Evolutionary conservation across 2,888 invertebrate genomes (phyloP), one percentile per base, ranked within the genome.

Genomic region (Anodontia alba): DNA sequence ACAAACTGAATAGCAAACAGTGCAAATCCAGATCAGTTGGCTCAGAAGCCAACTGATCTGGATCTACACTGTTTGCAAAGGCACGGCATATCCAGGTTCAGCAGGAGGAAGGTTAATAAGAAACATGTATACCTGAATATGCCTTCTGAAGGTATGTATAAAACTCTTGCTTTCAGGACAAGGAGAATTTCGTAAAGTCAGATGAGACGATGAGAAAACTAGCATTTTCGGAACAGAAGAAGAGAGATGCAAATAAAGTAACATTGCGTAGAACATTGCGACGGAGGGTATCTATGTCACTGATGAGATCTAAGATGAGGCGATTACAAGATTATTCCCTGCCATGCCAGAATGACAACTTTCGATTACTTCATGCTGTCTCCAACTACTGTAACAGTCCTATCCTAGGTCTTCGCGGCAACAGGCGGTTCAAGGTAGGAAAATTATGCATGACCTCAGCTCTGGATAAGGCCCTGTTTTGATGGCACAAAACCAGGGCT

Each of bases 251-350:
- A 2, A 49, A 49, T 38, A 79, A 73, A 33, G 80, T 71, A 33
- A 86, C 86, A 1, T 69, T 89, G 26, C 78, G 84, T 0, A 73
- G 87, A n/a, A 87, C 88, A 31, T 73, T 90, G 15, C 76, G 84
- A 23, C 72, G 88, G n/a, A 76, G 88, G 8, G 83, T 90, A 2
- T 88, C 89, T 5, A 82, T 83, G 78, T 87, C 81, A 0, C 79
- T 90, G 31, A 87, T 87, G 87, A 78, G 83, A 43, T 88, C 86
- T 73, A 90, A 89, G 76, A 84, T 90, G 89, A 88, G 86, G 71
- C 82, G 80, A 26, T 82, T 87, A 0, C 88, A 89, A 54, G 90
- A 90, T 69, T 90, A 90, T 70, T 90, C 89, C 0, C 76, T 90
- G 17, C 87, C 89, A 0, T 68, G 71, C 67, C 78, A 82, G 66